Evolutionary conservation across 2,888 invertebrate genomes (phyloP).

Genomic region (Hybos culiciformis): DNA sequence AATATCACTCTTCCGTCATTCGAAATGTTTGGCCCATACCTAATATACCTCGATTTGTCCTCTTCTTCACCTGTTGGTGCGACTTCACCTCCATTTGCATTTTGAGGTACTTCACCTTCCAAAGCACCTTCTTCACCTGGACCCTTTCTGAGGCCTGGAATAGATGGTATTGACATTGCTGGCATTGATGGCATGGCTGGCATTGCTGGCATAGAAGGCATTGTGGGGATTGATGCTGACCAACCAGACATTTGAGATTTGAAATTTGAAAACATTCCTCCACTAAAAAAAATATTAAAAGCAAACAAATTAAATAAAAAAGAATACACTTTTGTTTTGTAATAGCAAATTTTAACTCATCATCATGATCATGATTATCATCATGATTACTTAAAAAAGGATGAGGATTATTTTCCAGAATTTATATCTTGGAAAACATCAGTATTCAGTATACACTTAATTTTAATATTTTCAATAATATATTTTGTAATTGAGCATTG

Average conservation of each 20-base stretch:
- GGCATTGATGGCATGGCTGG: slow-evolving; percentile 33
- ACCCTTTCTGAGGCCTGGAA: slow-evolving; percentile 60
- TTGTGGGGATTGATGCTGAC: slow-evolving; percentile 37
- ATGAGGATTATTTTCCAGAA: too few species aligned
- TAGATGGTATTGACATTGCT: slow-evolving; percentile 36
- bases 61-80: slow-evolving; percentile 52
- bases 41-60: slow-evolving; percentile 75
- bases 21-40: slow-evolving; percentile 49
- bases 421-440: too few species aligned
- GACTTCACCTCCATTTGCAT: slow-evolving; percentile 23
- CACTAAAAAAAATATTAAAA: slow-evolving; percentile 38
- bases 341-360: too few species aligned
- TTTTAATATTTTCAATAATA: too few species aligned
- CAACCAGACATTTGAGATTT: slow-evolving; percentile 78
- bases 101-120: slow-evolving; percentile 39
- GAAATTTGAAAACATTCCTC: slow-evolving; percentile 75
- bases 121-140: slow-evolving; percentile 37
- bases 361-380: too few species aligned
- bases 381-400: too few species aligned
- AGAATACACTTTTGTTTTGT: too few species aligned
- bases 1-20: slow-evolving; percentile 34
- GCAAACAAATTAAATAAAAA: slow-evolving; percentile 7
- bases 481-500: too few species aligned
- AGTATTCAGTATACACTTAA: too few species aligned
- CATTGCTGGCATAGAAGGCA: slow-evolving; percentile 36